Evolutionary conservation across 2,888 invertebrate genomes (phyloP), one percentile per base, ranked within the genome.

Genomic region (Ectobius pallidus): DNA sequence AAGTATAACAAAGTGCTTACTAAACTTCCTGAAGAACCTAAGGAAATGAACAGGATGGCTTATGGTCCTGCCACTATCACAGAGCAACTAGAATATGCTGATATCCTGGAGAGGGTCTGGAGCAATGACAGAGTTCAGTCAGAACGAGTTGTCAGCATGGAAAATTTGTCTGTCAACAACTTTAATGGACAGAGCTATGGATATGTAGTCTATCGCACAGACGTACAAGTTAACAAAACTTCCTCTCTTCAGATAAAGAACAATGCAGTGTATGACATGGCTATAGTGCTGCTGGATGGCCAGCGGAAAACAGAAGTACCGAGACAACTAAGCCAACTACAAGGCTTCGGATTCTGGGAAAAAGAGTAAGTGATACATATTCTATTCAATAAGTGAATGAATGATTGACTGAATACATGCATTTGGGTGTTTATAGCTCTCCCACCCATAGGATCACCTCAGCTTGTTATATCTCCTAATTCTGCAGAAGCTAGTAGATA

Each of bases 151-250:
- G 71, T 80, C 30, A 75, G 79, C 16, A 76, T 77, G 83, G 84
- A 84, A 76, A 49, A 77, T 16, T 73, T 84, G 9, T 78, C 79
- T 18, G 81, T 83, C 9, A 83, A 83, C 80, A 49, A 79, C 78
- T 77, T 83, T 76, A 83, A 81, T 49, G 88, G 88, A 0, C 89
- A 89, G 80, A 85, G 85, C 72, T 87, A 85, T 76, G 89, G 89
- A 0, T 88, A 86, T 77, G 83, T 86, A 18, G 76, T 87, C 32
- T 89, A 89, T 78, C 78, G 85, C 39, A 85, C 83, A 73, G 76
- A 75, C n/a, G 77, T 49, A 1, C 78, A 74, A 9, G 16, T 44
- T 11, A 61, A 77, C 3, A 61, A 77, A 6, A 74, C 78, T 25
- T 78, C 80, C 75, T 78, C 83, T 0, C 75, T 85, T 20, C 80